A percentile compares a stretch with the other conserved stretches of the same genome.
Evolutionary conservation across 2,888 invertebrate genomes (phyloP).

Genomic region (Gortyna flavago): DNA sequence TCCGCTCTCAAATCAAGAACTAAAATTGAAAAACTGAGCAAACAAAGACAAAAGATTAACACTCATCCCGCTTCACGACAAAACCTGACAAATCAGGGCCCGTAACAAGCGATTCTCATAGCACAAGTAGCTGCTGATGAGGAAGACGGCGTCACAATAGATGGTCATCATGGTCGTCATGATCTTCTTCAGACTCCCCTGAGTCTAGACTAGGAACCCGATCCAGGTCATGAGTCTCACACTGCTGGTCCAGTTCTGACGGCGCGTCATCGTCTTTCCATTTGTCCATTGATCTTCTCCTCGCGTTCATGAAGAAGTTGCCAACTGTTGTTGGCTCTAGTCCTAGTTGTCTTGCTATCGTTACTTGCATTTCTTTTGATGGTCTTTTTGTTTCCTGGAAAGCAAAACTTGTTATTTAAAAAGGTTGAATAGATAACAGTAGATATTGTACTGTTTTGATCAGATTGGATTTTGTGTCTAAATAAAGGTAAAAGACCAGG

Average conservation of each 20-base stretch:
- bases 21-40: conserved; percentile 1
- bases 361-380: conserved; percentile 99
- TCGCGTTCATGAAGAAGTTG: conserved; percentile 99
- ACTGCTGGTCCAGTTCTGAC: conserved; percentile 89
- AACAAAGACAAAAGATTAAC: conserved; percentile 21
- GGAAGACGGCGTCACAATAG: conserved; percentile 89
- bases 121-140: conserved; percentile 86
- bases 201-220: conserved; percentile 85
- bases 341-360: conserved; percentile 98
- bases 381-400: conserved; percentile 99
- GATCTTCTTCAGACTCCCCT: conserved; percentile 86
- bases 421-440: background rate
- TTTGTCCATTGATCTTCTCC: conserved; percentile 98
- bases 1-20: background rate
- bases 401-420: background rate
- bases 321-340: conserved; percentile 99
- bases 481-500: background rate
- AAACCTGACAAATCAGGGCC: conserved; percentile 64
- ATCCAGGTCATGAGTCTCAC: conserved; percentile 89
- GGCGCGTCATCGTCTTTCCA: conserved; percentile 98
- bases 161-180: conserved; percentile 86
- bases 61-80: conserved; percentile 13
- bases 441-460: background rate
- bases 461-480: background rate
- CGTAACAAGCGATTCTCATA: conserved; percentile 82